Evolutionary conservation across 2,888 invertebrate genomes (phyloP).

Genomic region (Xylota sylvarum): DNA sequence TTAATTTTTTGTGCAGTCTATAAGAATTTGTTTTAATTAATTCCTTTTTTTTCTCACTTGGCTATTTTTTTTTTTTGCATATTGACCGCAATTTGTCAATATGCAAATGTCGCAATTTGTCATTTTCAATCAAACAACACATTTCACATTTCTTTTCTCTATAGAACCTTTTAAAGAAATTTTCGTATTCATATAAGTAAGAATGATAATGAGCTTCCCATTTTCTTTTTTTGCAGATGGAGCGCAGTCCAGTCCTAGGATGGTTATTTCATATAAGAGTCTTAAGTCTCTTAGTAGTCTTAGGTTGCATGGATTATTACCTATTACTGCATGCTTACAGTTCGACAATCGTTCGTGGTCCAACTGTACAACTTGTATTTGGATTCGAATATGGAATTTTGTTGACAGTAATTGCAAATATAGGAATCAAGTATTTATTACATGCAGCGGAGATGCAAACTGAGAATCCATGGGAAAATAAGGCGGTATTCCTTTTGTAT

Average conservation of each 20-base stretch:
- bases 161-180: too few species aligned
- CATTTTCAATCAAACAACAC: too few species aligned
- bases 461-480: slow-evolving; percentile 99
- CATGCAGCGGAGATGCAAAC: slow-evolving; percentile 92
- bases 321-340: slow-evolving; percentile 98
- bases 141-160: too few species aligned
- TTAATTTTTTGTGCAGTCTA: too few species aligned
- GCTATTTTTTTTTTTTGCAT: too few species aligned
- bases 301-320: slow-evolving; percentile 93
- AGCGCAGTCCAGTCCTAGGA: slow-evolving; percentile 98
- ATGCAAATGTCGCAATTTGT: too few species aligned
- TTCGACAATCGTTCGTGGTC: slow-evolving; percentile 96
- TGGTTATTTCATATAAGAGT: slow-evolving; percentile 97
- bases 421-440: slow-evolving; percentile 95
- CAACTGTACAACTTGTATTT: slow-evolving; percentile 99
- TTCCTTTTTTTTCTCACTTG: too few species aligned
- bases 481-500: slow-evolving; percentile 98
- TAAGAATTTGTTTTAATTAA: too few species aligned
- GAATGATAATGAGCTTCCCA: too few species aligned
- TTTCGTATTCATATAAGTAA: too few species aligned
- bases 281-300: slow-evolving; percentile 91
- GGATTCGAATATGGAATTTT: slow-evolving; percentile 99
- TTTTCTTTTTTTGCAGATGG: slow-evolving; percentile 90
- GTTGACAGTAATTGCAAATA: slow-evolving; percentile 96
- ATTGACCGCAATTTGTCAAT: too few species aligned